Evolutionary conservation across 1,140 invertebrate genomes (phyloP).

Genomic region (Pomacea maculata): DNA sequence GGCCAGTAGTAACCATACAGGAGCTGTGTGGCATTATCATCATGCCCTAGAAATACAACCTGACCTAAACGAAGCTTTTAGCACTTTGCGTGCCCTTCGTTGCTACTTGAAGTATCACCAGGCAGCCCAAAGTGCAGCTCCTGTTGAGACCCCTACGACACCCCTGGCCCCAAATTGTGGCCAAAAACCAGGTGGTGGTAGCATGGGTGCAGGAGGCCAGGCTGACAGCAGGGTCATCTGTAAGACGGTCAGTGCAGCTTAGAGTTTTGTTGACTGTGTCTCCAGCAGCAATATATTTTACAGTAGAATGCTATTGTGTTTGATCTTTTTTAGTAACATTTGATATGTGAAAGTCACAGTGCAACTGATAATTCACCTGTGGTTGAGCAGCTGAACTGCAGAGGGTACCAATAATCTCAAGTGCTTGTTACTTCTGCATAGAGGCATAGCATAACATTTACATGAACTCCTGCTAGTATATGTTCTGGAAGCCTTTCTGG

Average conservation of each 20-base stretch:
- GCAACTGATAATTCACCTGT: too few relatives aligned
- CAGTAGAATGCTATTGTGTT: background rate
- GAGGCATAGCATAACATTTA: background rate
- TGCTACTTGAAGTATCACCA: constrained; percentile 68
- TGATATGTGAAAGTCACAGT: too few relatives aligned
- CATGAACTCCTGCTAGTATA: background rate
- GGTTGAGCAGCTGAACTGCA: too few relatives aligned
- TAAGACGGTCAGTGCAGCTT: constrained; percentile 51
- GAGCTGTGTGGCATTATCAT: constrained; percentile 76
- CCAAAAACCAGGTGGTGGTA: constrained; percentile 31
- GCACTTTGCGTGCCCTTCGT: constrained; percentile 70
- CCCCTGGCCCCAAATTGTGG: constrained; percentile 43
- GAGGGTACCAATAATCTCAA: background rate
- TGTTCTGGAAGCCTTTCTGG: background rate
- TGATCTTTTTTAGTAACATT: background rate
- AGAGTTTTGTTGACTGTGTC: background rate
- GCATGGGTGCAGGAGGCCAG: constrained; percentile 17
- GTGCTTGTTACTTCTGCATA: too few relatives aligned
- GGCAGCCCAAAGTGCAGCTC: constrained; percentile 57
- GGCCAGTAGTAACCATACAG: constrained; percentile 73
- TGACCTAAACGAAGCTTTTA: constrained; percentile 69
- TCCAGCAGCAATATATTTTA: too few relatives aligned
- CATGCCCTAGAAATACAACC: constrained; percentile 72
- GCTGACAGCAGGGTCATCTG: constrained; percentile 60
- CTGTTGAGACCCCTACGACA: constrained; percentile 31